Evolutionary conservation across 2,113 vertebrate species (phyloP).

Genomic region (Anser cygnoides): DNA sequence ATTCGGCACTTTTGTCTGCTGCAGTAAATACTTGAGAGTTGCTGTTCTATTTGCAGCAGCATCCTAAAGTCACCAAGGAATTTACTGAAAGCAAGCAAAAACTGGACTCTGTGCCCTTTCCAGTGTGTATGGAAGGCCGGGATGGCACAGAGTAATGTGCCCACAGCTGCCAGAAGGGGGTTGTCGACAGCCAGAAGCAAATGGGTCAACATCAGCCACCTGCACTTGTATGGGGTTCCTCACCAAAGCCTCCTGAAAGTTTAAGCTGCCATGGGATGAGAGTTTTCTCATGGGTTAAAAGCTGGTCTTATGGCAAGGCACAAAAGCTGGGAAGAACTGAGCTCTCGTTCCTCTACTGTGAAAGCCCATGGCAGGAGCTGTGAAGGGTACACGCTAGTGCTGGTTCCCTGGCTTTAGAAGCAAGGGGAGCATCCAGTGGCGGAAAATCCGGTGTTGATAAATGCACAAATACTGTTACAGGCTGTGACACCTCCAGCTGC

Average conservation of each 20-base stretch:
- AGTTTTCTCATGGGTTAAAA: background rate
- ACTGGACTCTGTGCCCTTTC: background rate
- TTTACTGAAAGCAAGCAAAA: background rate
- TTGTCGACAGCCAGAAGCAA: background rate
- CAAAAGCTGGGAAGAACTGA: background rate
- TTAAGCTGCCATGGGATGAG: background rate
- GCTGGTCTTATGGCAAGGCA: background rate
- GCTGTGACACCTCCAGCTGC: background rate
- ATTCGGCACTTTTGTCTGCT: background rate
- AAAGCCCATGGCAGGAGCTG: background rate
- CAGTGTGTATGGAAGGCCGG: background rate
- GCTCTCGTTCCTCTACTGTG: no score
- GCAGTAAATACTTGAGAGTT: background rate
- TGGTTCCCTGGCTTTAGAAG: background rate
- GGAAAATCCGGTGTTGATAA: background rate
- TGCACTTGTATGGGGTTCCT: background rate
- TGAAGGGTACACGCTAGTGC: background rate
- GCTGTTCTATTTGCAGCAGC: background rate
- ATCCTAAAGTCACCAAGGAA: background rate
- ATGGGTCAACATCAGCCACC: fast-evolving
- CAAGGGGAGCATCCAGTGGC: background rate
- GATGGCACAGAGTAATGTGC: background rate
- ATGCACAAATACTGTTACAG: background rate
- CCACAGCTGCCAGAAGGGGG: background rate
- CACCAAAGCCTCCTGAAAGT: background rate